Base-by-base conservation (phyloP, 2,797 vertebrate species). In the Podarcis lilfordi region DNA sequence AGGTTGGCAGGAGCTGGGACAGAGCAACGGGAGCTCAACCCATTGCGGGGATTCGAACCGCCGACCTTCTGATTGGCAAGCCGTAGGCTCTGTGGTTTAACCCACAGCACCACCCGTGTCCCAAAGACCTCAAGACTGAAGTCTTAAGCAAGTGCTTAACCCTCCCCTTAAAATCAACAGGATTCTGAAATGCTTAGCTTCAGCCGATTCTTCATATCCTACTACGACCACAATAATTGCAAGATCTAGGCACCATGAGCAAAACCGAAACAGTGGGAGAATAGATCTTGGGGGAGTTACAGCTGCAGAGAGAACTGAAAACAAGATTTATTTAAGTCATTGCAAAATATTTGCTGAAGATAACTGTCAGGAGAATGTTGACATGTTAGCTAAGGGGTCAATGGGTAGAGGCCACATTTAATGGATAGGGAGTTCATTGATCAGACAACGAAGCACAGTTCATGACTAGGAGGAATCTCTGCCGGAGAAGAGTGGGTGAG, bases 311-410 rank as follows among this genome's bases (percentile, higher is more conserved):
- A 91, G n/a, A 55, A 88, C 78, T 82, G 21, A 43, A 43, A 11
- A 29, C 19, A 55, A 68, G 15, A 19, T 68, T 88, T 82, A n/a
- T 27, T 66, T 23, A 68, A 55, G 80, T 86, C 43, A 10, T 80
- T 88, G 43, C 79, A 35, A n/a, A 92, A 82, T 43, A 82, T 92
- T 87, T 92, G 78, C 88, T 84, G 89, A 88, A 92, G 61, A 92
- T 79, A 90, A 90, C 92, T 25, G 86, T 90, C 92, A 94, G 93
- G 93, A 90, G 84, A 78, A 90, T 91, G 90, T 29, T 88, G 92
- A 90, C 88, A 89, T 80, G 88, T 80, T 78, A 69, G 69, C 82
- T 68, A 80, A 77, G 78, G 86, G 85, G 89, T 88, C 85, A 92
- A 86, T 77, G 84, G 68, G 25, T 25, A 90, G 92, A 94, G 88